Evolutionary conservation across 2,888 invertebrate genomes (phyloP), one percentile per base, ranked within the genome.

Genomic region (Drosophila heteroneura): DNA sequence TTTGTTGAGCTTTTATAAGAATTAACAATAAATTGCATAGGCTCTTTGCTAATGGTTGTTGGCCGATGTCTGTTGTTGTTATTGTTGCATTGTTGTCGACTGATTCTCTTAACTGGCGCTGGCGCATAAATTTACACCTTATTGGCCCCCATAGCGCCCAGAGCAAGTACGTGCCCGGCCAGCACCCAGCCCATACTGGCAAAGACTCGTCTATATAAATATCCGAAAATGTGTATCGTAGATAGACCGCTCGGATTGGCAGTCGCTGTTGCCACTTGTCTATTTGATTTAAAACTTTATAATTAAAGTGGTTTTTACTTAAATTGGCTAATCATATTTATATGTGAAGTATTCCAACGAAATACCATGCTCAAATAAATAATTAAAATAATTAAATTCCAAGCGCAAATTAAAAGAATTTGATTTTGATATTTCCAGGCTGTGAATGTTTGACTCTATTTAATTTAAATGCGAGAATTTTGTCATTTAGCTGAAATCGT

Each of bases 121-220:
- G 64, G 53, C 75, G 90, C 88, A 85, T 89, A 92, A 92, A 92
- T 92, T 92, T 92, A 92, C 92, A 92, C 92, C 91, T 91, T 92
- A 92, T 92, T 92, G 92, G 90, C 92, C 92, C 92, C 91, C 92
- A 92, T 92, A 89, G 88, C 80, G 76, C 89, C 85, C 82, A 83
- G 61, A 83, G 77, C 76, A 58, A 70, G 74, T 87, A 87, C 85
- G 85, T 87, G 81, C 82, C 73, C 54, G 65, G 32, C 35, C 56
- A 58, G 47, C 49, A 53, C 22, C 26, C 54, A 54, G 33, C 41
- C n/a, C 33, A 35, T 26, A 47, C 19, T 28, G 12, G 28, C 52
- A 35, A 14, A 70, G 41, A 59, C 62, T 66, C 30, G 70, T 66
- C 59, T 66, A 47, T 47, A 56, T 37, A 33, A 26, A 58, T 53